Evolutionary conservation across 2,797 vertebrate species (phyloP).

Genomic region (Schizothorax lantsangensis): DNA sequence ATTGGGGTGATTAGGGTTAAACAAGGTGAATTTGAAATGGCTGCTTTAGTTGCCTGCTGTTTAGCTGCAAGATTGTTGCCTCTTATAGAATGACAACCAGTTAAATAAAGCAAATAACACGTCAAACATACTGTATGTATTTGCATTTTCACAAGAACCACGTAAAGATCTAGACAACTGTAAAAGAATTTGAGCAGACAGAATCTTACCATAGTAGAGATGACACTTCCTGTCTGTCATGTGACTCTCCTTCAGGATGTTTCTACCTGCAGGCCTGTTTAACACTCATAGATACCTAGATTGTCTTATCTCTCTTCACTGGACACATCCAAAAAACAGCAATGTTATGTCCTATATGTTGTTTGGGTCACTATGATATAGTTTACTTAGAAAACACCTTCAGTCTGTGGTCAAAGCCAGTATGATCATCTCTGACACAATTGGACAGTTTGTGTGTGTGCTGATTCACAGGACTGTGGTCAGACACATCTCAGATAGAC

Average conservation of each 20-base stretch:
- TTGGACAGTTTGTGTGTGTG: neutral
- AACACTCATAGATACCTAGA: neutral
- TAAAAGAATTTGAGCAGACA: neutral
- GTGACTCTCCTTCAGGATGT: slow-evolving; percentile 28
- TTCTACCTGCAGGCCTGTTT: neutral
- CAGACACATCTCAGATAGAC: slow-evolving; percentile 38
- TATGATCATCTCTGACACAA: neutral
- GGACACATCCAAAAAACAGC: neutral
- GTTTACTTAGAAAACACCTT: neutral
- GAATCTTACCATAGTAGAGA: slow-evolving; percentile 45
- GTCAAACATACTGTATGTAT: neutral
- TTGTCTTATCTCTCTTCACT: neutral
- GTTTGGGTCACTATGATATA: neutral
- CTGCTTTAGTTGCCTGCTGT: neutral
- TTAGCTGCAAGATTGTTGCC: neutral
- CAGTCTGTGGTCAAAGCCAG: slow-evolving; percentile 1
- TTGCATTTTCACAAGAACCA: neutral
- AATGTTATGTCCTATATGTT: neutral
- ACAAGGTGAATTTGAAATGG: neutral
- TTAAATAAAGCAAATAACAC: slow-evolving; percentile 4
- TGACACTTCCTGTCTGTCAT: slow-evolving; percentile 15
- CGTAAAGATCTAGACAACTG: neutral
- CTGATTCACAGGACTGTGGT: slow-evolving; percentile 44
- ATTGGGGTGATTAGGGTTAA: neutral
- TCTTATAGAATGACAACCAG: neutral